Evolutionary conservation across 2,113 vertebrate species (phyloP), one percentile per base, ranked within the genome.

Genomic region (Brachyhypopomus gauderio): DNA sequence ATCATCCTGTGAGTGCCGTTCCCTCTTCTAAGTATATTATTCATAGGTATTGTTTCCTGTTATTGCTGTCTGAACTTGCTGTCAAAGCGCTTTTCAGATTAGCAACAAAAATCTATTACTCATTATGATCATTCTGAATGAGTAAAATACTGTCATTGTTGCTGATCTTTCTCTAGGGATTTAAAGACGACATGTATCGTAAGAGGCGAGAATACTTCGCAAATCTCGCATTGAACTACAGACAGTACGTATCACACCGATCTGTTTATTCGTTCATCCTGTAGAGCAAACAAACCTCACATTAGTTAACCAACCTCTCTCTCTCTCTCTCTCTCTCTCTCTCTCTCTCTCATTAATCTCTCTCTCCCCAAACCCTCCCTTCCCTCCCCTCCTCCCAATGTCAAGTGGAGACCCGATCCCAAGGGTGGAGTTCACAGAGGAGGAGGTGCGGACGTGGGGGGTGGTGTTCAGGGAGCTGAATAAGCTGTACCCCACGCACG

Each of bases 151-250:
- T 8, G 3, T 1, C 1, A 16, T 63, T 16, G 19, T 34, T 45
- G 14, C 16, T 58, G 58, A 0, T 83, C 0, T 79, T 78, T 36
- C 52, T 74, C 81, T 73, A 99, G 98, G 98, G 97, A 83, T 99
- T 99, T 92, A 99, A 98, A 92, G 97, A 99, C 90, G 98, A 97
- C 1, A 95, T 97, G 75, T 99, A 99, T 83, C 94, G 98, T 19
- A 96, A 95, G 90, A 96, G 98, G 79, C 88, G 98, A 48, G 98
- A 97, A 89, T 96, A 98, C 88, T 99, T 99, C 93, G 95, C 97
- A 82, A 97, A 99, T 86, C 88, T 99, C 85, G 97, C 97, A 72
- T 95, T 97, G 94, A 93, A 93, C 86, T 97, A 95, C 87, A 98
- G 93, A 92, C 92, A 97, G 98, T 99, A 95, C 86, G 97, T 91